Evolutionary conservation across 2,888 invertebrate genomes (phyloP), one percentile per base, ranked within the genome.

Genomic region (Lithophane semibrunnea): DNA sequence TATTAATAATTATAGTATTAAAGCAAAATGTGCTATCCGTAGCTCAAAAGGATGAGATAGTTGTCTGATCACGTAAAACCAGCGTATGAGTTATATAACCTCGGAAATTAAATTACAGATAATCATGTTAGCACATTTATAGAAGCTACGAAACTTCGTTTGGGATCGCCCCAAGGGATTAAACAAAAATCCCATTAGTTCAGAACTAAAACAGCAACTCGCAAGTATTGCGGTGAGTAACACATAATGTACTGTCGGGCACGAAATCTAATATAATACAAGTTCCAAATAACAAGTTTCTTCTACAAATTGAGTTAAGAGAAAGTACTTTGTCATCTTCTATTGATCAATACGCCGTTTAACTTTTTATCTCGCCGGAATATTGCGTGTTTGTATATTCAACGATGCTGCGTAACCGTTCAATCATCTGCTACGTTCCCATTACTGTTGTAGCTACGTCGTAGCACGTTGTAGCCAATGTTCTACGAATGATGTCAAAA

Each of bases 101-200:
- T 60, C 21, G 1, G 1, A 37, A 52, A 66, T 79, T 73, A 18
- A 73, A 56, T 75, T 37, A 47, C n/a, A 58, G 56, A 74, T 42
- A 49, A 72, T 63, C 13, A 75, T 13, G 37, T 66, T 63, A 42
- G 63, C n/a, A 77, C 13, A 63, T 70, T 75, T 65, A 61, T 12
- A 77, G 44, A 63, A 76, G 56, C 42, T 47, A 65, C 47, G 42
- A 24, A 80, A 76, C 72, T 77, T 66, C 24, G 18, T 63, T 60
- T 37, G 49, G 58, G 49, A 58, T 44, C 42, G 72, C 83, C 74
- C 49, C 47, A 52, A 78, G 66, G 87, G 79, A 88, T 87, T 82
- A 76, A 86, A 78, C 82, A 87, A 85, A 87, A 90, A 89, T 89
- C 90, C 90, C 86, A 90, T 91, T 90, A 90, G 87, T 79, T 80